These are phyloP conservation scores for Platygyra sinensis DNA, from an alignment of 64 coral and sea anemone species.

Conservation along the genomic window DNA sequence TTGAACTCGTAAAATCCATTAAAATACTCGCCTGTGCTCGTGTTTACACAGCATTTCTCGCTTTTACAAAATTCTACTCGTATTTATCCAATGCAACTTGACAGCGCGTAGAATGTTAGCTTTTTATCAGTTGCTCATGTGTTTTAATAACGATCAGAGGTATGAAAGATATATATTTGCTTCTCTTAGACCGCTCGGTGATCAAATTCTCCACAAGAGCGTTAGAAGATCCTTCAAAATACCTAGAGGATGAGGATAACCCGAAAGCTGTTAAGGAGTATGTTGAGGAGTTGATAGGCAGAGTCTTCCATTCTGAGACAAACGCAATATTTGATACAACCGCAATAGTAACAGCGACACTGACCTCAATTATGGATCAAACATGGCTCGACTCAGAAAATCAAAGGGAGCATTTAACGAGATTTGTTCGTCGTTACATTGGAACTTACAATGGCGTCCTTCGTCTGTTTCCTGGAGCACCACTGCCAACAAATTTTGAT, in stretches of 20 bases:
- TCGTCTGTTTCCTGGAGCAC: constrained; percentile 68
- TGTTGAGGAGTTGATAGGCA: constrained; percentile 16
- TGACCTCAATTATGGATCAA: background rate
- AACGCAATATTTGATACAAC: background rate
- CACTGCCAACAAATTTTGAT: constrained; percentile 76
- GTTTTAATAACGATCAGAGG: too few relatives aligned
- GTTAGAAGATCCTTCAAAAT: constrained; percentile 61
- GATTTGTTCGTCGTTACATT: constrained; percentile 71
- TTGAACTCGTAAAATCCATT: too few relatives aligned
- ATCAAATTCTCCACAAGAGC: constrained; percentile 80
- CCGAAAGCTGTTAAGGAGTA: constrained; percentile 11
- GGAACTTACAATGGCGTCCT: constrained; percentile 81
- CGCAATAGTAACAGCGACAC: background rate
- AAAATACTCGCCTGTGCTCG: too few relatives aligned
- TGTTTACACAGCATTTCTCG: too few relatives aligned
- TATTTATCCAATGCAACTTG: too few relatives aligned
- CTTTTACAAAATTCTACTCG: too few relatives aligned
- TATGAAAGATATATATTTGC: too few relatives aligned
- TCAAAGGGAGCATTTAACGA: constrained; percentile 23
- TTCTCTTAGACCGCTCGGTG: constrained; percentile 56
- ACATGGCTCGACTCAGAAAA: background rate
- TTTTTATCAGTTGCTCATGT: too few relatives aligned
- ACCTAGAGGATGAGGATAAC: constrained; percentile 72
- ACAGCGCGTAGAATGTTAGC: too few relatives aligned
- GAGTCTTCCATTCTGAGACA: background rate